Evolutionary conservation across 30 jellyfish, hydroid and myxozoan species (phyloP).

Genomic region (Nemopilema nomurai): DNA sequence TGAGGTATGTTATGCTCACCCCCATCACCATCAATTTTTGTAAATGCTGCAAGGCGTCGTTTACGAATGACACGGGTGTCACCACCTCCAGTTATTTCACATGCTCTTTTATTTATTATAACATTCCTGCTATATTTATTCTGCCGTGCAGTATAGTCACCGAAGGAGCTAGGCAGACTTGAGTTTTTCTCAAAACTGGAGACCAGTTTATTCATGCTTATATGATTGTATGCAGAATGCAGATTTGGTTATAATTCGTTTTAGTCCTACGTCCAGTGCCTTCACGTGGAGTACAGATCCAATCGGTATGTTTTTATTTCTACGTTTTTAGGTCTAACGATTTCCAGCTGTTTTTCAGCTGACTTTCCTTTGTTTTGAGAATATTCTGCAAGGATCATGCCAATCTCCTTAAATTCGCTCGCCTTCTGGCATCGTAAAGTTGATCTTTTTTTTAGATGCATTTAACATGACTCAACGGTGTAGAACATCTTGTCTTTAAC

Average conservation of each 20-base stretch:
- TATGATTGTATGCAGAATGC: not conserved
- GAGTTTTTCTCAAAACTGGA: too few species aligned
- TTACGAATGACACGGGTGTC: too few species aligned
- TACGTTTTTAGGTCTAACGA: not conserved
- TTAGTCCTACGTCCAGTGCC: conserved; percentile 95
- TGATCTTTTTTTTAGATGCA: not conserved
- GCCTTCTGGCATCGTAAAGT: not conserved
- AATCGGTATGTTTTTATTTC: conserved; percentile 62
- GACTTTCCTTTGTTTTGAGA: not conserved
- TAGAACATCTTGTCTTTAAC: not conserved
- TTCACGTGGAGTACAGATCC: conserved; percentile 84
- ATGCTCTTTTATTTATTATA: too few species aligned
- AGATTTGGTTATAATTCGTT: not conserved
- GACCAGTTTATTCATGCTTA: too few species aligned
- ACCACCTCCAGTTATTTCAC: too few species aligned
- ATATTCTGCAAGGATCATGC: not conserved
- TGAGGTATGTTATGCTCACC: too few species aligned
- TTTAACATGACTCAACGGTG: not conserved
- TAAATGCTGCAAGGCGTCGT: too few species aligned
- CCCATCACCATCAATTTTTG: too few species aligned
- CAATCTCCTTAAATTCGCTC: not conserved
- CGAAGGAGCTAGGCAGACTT: not conserved
- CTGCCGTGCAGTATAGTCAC: too few species aligned
- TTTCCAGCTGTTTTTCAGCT: not conserved
- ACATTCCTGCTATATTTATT: too few species aligned